Evolutionary conservation across 2,888 invertebrate genomes (phyloP).

Genomic region (Eumacrocentrus americanus): DNA sequence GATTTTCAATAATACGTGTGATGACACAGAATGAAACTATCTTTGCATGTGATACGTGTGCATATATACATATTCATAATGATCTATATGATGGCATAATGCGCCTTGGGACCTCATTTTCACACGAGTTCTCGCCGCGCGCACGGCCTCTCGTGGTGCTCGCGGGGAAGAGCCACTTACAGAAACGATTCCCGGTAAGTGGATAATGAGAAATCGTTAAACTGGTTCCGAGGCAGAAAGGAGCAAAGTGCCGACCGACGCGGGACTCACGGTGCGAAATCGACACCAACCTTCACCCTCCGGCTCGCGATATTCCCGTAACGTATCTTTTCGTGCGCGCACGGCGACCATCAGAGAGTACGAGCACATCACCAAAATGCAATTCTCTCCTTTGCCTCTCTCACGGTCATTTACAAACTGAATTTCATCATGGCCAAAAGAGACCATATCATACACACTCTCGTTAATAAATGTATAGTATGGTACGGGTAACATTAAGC

Average conservation of each 20-base stretch:
- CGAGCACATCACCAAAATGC: conserved; percentile 5
- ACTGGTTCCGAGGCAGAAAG: conserved; percentile 39
- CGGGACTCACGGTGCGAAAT: conserved; percentile 41
- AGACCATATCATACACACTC: too few relatives aligned
- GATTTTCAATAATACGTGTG: too few relatives aligned
- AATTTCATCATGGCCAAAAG: conserved; percentile 33
- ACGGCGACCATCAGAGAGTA: too few relatives aligned
- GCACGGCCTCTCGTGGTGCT: conserved; percentile 15
- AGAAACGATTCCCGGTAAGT: conserved; percentile 46
- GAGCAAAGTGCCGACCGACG: conserved; percentile 37
- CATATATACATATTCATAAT: neutral
- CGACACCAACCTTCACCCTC: conserved; percentile 38
- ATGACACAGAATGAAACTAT: too few relatives aligned
- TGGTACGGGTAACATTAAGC: too few relatives aligned
- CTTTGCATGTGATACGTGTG: neutral
- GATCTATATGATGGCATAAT: conserved; percentile 2
- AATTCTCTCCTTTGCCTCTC: conserved; percentile 10
- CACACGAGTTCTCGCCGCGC: conserved; percentile 22
- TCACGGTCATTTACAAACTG: conserved; percentile 20
- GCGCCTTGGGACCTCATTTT: conserved; percentile 21
- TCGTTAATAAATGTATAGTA: too few relatives aligned
- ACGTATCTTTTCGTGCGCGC: neutral
- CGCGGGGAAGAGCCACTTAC: conserved; percentile 40
- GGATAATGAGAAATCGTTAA: conserved; percentile 48
- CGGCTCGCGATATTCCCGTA: conserved; percentile 21